phyloP scores from a whole-genome alignment of 2,797 vertebrate genomes.

The Micromesistius poutassou region DNA sequence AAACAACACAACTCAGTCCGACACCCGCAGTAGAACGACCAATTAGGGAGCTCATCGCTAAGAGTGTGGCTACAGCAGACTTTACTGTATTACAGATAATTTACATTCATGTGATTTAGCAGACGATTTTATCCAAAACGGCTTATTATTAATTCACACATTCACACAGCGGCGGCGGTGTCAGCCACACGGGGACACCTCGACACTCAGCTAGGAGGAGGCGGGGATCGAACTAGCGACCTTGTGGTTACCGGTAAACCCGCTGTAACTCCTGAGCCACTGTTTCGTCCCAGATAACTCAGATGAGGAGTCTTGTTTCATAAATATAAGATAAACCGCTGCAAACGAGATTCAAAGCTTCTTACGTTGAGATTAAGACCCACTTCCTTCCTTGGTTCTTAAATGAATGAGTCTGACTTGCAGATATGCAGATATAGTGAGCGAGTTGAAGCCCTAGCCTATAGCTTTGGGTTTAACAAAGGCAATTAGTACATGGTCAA shows the following conservation, averaged over 20 bases:
- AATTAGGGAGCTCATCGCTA: not conserved
- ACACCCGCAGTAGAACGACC: not conserved
- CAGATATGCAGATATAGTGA: not conserved
- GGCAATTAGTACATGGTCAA: not conserved
- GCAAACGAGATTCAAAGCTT: not conserved
- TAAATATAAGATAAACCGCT: not conserved
- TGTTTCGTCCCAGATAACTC: not conserved
- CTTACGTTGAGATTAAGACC: not conserved
- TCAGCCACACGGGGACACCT: no score
- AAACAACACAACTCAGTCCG: no score
- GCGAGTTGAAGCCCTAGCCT: not conserved
- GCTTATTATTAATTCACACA: no score
- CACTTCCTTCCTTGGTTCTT: not conserved
- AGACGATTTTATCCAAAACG: no score
- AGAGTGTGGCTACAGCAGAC: not conserved
- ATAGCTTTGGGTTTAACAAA: not conserved
- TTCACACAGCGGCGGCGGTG: no score
- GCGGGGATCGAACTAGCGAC: no score
- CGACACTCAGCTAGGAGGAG: no score
- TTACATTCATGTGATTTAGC: no score
- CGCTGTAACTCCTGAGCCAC: no score
- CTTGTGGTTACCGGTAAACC: no score
- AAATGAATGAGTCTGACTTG: not conserved
- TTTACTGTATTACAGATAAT: not conserved
- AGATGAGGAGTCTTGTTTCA: constrained; percentile 5